Evolutionary conservation across 2,888 invertebrate species (phyloP), one percentile per base, ranked within the genome.

Genomic region (Caenorhabditis becei): DNA sequence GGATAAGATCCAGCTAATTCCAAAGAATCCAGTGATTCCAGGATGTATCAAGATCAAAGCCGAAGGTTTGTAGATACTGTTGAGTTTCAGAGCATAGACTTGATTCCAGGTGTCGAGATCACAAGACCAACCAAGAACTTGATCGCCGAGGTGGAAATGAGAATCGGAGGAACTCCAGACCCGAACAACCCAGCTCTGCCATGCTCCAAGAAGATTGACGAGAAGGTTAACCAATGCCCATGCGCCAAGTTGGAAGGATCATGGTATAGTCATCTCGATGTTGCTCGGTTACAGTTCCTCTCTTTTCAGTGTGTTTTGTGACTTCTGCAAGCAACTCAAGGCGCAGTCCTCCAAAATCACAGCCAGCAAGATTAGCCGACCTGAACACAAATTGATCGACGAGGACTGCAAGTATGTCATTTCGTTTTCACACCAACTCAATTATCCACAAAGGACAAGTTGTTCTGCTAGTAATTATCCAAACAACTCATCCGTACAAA

Each of bases 21-120:
- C 90, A 16, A 91, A 91, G 71, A 91, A 91, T 74, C 90, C 90
- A 24, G 87, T 90, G 32, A 91, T 90, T 62, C 90, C 90, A 26
- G 90, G 90, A 75, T 90, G 90, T 51, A 89, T 90, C 47, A 90
- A 90, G 70, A 90, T 90, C 79, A 90, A 90, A 65, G 90, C 90
- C 0, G 85, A 87, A 77, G 87, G 87, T 86, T n/a, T 35, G 37
- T 41, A 32, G 10, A 10, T 4, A 10, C 32, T 7, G 4, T 7
- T 4, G 5, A 10, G 10, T 32, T 32, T 10, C 10, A 4, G 32
- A 32, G 32, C 4, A 32, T 41, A 11, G 41, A 0, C n/a, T 14
- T 16, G n/a, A 20, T 44, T 70, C 28, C 41, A 81, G 80, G 80
- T 23, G 80, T 81, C 14, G 80, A 81, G 18, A 81, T 81, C 51